Evolutionary conservation across 1,140 invertebrate species (phyloP).

Genomic region (Listronotus bonariensis): DNA sequence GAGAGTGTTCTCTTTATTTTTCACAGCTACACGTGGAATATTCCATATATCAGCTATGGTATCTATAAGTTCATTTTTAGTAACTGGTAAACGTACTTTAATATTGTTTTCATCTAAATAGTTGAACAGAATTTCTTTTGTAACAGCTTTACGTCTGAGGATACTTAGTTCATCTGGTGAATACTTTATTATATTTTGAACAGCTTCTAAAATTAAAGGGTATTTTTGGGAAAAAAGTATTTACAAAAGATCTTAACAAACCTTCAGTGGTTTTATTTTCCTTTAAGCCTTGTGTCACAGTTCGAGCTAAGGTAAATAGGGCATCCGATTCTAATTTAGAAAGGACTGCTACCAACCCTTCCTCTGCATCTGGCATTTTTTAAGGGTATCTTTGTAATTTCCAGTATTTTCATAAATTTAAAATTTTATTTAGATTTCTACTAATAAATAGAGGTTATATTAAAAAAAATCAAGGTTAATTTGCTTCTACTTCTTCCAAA

Average conservation of each 20-base stretch:
- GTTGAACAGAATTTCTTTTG: slow-evolving; percentile 57
- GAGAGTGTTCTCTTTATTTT: slow-evolving; percentile 4
- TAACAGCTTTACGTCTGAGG: slow-evolving; percentile 57
- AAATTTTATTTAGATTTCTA: too few species aligned
- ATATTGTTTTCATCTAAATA: slow-evolving; percentile 57
- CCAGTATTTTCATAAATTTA: too few species aligned
- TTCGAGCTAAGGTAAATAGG: slow-evolving; percentile 44
- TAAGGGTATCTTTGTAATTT: background rate
- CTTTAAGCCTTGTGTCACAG: slow-evolving; percentile 50
- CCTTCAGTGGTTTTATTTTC: slow-evolving; percentile 36
- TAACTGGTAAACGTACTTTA: slow-evolving; percentile 52
- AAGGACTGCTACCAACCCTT: slow-evolving; percentile 43
- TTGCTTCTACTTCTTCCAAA: too few species aligned
- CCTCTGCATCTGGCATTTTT: slow-evolving; percentile 14
- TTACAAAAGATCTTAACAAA: slow-evolving; percentile 3
- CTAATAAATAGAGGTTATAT: too few species aligned
- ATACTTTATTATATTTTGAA: slow-evolving; percentile 56
- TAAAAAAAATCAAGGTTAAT: too few species aligned
- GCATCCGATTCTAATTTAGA: slow-evolving; percentile 43
- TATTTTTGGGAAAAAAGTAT: slow-evolving; percentile 4
- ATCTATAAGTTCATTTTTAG: slow-evolving; percentile 57
- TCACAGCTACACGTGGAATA: slow-evolving; percentile 3
- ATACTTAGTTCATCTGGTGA: slow-evolving; percentile 53
- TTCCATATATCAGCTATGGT: slow-evolving; percentile 56
- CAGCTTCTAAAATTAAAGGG: slow-evolving; percentile 56